phyloP scores from a whole-genome alignment of 1,140 invertebrate species.

The Drosophila saltans region DNA sequence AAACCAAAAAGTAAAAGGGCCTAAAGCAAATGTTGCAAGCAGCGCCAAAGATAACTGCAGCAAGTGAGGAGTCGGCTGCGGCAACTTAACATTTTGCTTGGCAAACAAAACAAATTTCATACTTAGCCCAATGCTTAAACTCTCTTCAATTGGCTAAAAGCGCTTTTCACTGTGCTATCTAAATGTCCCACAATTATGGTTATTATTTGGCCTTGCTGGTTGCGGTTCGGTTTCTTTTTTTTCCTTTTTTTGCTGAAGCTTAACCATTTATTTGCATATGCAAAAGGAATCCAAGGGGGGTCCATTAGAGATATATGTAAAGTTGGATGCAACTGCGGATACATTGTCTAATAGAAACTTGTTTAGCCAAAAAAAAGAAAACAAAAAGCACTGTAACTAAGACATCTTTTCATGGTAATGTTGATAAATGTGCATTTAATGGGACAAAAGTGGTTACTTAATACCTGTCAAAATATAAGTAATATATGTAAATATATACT shows the following conservation, averaged over 20 bases:
- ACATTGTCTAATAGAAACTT: neutral
- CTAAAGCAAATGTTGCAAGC: conserved; percentile 76
- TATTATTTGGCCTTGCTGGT: conserved; percentile 61
- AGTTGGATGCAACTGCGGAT: conserved; percentile 12
- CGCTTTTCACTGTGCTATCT: conserved; percentile 67
- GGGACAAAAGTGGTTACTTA: no score
- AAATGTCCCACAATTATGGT: conserved; percentile 81
- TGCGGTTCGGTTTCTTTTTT: conserved; percentile 41
- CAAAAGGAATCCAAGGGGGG: conserved; percentile 20
- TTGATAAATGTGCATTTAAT: no score
- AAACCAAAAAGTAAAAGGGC: conserved; percentile 78
- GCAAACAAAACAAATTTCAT: conserved; percentile 76
- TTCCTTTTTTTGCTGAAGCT: neutral
- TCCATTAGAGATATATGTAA: neutral
- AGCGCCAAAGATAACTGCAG: conserved; percentile 61
- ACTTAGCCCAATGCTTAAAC: conserved; percentile 82
- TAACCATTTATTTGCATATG: conserved; percentile 64
- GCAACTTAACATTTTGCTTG: conserved; percentile 74
- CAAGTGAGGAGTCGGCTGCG: conserved; percentile 40
- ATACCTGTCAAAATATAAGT: no score
- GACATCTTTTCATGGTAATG: conserved; percentile 18
- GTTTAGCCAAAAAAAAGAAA: conserved; percentile 39
- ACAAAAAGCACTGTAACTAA: conserved; percentile 35
- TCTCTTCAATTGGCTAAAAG: conserved; percentile 79
- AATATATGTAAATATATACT: no score